These are phyloP conservation scores for Ooceraea biroi DNA, from an alignment of 1,140 invertebrate species.

Conservation along the genomic window DNA sequence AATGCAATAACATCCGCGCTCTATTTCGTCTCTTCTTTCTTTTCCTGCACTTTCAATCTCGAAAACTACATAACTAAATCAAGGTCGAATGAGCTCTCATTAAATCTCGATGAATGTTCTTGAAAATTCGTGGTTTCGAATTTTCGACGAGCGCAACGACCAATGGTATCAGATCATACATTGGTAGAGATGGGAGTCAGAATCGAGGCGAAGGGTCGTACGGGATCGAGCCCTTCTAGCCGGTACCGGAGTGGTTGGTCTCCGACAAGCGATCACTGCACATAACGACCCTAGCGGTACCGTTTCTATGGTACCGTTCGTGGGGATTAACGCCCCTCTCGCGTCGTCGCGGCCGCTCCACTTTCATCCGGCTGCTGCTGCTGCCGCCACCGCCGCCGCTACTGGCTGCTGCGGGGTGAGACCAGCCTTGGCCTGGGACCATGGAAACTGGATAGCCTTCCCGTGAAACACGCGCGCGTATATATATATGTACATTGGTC, in stretches of 20 bases:
- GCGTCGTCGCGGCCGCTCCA: constrained; percentile 71
- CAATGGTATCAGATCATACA: constrained; percentile 12
- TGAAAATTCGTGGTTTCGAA: too few species aligned
- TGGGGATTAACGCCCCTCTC: constrained; percentile 82
- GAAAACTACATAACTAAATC: too few species aligned
- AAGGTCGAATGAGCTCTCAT: too few species aligned
- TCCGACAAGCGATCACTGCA: constrained; percentile 55
- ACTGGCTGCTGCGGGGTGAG: constrained; percentile 66
- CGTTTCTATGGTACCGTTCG: constrained; percentile 85
- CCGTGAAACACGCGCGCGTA: constrained; percentile 36
- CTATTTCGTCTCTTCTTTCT: background rate
- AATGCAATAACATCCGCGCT: background rate
- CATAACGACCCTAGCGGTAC: constrained; percentile 83
- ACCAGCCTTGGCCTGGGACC: constrained; percentile 71
- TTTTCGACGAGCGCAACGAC: constrained; percentile 14
- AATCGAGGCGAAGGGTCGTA: constrained; percentile 38
- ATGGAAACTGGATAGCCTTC: constrained; percentile 66
- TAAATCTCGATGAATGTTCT: too few species aligned
- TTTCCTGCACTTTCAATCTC: background rate
- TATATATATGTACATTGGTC: constrained; percentile 36
- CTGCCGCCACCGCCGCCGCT: constrained; percentile 66
- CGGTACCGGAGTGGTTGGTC: constrained; percentile 68
- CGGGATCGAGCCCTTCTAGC: constrained; percentile 31
- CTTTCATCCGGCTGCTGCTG: constrained; percentile 69
- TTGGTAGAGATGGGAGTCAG: background rate